phyloP scores from a whole-genome alignment of 1,140 invertebrate species.

The Saccostrea echinata region DNA sequence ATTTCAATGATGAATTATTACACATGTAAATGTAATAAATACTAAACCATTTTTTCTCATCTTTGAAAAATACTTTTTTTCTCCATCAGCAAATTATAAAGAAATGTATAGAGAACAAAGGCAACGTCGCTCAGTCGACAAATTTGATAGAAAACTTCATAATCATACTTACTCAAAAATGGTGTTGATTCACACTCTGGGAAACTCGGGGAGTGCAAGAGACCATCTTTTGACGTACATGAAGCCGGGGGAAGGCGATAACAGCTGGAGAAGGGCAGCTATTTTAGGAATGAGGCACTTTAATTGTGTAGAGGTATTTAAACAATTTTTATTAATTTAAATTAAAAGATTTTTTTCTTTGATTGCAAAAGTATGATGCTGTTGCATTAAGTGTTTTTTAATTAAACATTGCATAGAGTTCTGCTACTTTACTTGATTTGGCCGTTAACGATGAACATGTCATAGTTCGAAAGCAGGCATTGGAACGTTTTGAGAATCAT shows the following conservation, averaged over 20 bases:
- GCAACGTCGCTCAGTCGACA: constrained; percentile 13
- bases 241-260: constrained; percentile 13
- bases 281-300: constrained; percentile 10
- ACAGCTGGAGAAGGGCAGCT: constrained; percentile 30
- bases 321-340: neutral
- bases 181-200: constrained; percentile 40
- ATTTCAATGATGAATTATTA: too few relatives aligned
- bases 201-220: neutral
- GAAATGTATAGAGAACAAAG: neutral
- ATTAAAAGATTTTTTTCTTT: too few relatives aligned
- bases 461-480: neutral
- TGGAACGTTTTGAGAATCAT: constrained; percentile 2
- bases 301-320: constrained; percentile 29
- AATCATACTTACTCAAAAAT: constrained; percentile 21
- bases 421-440: neutral
- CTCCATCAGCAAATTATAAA: neutral
- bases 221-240: constrained; percentile 17
- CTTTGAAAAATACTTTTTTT: too few relatives aligned
- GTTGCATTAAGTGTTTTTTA: too few relatives aligned
- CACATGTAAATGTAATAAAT: too few relatives aligned
- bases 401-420: neutral
- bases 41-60: too few relatives aligned
- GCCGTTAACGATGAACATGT: neutral
- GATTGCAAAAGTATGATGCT: too few relatives aligned
- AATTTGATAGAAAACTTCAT: constrained; percentile 11